Percentiles rank a stretch among this genome's conserved stretches.
phyloP scores from a whole-genome alignment of 2,888 invertebrate genomes.

The Cyaniris semiargus region DNA sequence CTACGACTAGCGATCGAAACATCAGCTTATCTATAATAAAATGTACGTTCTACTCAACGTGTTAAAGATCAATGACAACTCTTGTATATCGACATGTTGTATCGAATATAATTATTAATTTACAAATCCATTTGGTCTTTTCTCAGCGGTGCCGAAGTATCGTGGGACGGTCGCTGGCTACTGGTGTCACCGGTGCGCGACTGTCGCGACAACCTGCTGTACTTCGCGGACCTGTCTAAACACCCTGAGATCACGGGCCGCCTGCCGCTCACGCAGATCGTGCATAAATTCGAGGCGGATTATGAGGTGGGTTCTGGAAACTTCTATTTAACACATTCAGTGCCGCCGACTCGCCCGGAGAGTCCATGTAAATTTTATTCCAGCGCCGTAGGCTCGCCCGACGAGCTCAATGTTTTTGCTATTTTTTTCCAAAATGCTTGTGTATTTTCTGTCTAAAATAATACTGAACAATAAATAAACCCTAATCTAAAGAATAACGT shows the following conservation, averaged over 20 bases:
- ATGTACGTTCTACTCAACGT: too few species aligned
- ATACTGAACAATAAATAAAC: conserved; percentile 14
- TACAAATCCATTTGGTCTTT: too few species aligned
- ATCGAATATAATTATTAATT: too few species aligned
- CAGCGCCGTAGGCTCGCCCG: conserved; percentile 8
- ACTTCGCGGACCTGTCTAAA: conserved; percentile 88
- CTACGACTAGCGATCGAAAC: too few species aligned
- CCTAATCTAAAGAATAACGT: conserved; percentile 34
- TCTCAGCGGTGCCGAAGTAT: conserved; percentile 82
- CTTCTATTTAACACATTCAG: too few species aligned
- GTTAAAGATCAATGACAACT: too few species aligned
- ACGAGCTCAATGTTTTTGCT: too few species aligned
- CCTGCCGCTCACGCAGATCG: conserved; percentile 87
- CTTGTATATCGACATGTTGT: too few species aligned
- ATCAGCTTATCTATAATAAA: too few species aligned
- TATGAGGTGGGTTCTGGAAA: conserved; percentile 90
- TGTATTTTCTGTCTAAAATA: conserved; percentile 17
- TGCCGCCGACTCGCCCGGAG: too few species aligned
- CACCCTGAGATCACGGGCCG: conserved; percentile 82
- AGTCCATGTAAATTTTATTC: too few species aligned
- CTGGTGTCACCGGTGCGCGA: conserved; percentile 91
- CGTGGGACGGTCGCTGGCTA: conserved; percentile 95
- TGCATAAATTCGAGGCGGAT: conserved; percentile 95
- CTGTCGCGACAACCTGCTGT: conserved; percentile 95
- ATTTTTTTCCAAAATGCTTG: background rate